These are phyloP conservation scores for Gryon sp. DNA, from an alignment of 1,140 invertebrate species.

Conservation along the genomic window DNA sequence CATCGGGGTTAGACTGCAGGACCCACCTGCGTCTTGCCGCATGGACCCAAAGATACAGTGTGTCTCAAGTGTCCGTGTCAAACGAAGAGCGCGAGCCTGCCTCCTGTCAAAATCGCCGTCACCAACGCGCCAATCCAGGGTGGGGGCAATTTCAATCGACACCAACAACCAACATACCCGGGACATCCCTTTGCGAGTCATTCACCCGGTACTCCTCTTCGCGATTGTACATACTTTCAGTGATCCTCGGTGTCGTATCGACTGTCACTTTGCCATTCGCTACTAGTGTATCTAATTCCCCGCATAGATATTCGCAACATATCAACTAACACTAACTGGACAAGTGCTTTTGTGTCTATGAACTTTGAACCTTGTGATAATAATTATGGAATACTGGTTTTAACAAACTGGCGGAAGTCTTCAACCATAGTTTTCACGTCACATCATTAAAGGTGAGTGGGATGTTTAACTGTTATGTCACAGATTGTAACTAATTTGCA, in stretches of 20 bases:
- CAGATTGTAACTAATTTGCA: too few relatives aligned
- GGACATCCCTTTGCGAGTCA: slow-evolving; percentile 52
- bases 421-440: too few relatives aligned
- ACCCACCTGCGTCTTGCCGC: slow-evolving; percentile 72
- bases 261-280: neutral
- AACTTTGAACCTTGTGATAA: neutral
- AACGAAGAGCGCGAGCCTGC: slow-evolving; percentile 52
- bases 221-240: slow-evolving; percentile 20
- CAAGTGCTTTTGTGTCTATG: neutral
- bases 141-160: slow-evolving; percentile 35
- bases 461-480: too few relatives aligned
- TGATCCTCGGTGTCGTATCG: slow-evolving; percentile 4
- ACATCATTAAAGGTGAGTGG: too few relatives aligned
- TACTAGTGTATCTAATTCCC: too few relatives aligned
- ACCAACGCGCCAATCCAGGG: slow-evolving; percentile 3
- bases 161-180: slow-evolving; percentile 23
- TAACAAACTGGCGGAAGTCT: too few relatives aligned
- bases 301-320: too few relatives aligned
- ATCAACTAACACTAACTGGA: neutral
- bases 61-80: slow-evolving; percentile 57
- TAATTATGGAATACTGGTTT: too few relatives aligned
- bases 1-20: slow-evolving; percentile 56
- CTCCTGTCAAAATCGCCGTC: slow-evolving; percentile 55
- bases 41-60: slow-evolving; percentile 73
- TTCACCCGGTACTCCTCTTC: slow-evolving; percentile 47